Conservation (phyloP, 1,140 invertebrate genomes). For the Micrasema longulum region DNA sequence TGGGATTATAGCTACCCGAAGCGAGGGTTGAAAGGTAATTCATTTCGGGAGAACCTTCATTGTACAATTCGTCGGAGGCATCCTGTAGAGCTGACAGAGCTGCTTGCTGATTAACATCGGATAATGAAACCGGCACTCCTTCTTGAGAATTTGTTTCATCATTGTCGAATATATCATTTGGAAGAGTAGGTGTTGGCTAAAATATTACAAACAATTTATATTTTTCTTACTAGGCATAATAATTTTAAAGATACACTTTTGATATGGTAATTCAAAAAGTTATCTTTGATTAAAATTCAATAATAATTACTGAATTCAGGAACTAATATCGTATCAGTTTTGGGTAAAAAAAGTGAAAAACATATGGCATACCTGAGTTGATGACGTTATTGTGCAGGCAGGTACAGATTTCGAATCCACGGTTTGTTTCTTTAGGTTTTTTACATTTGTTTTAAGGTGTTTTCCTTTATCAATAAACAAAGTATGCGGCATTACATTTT, state of each 20-base stretch:
- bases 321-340: too few species aligned
- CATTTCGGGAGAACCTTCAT: neutral
- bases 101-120: conserved; percentile 40
- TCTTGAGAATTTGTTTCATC: conserved; percentile 51
- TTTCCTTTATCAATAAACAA: conserved; percentile 20
- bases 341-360: too few species aligned
- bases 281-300: too few species aligned
- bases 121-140: conserved; percentile 36
- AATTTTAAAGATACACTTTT: too few species aligned
- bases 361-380: conserved; percentile 29
- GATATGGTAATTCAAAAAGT: too few species aligned
- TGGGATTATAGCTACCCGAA: conserved; percentile 51
- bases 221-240: too few species aligned
- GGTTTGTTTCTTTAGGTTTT: too few species aligned
- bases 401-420: conserved; percentile 18
- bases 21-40: conserved; percentile 42
- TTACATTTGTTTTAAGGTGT: conserved; percentile 1
- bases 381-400: conserved; percentile 31
- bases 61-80: conserved; percentile 11
- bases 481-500: neutral
- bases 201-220: conserved; percentile 14
- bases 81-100: conserved; percentile 56
- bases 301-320: too few species aligned
- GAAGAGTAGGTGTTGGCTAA: conserved; percentile 43
- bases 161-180: conserved; percentile 48